These are phyloP conservation scores for Bugula neritina DNA, from an alignment of 2,888 invertebrate genomes.

Conservation along the genomic window DNA sequence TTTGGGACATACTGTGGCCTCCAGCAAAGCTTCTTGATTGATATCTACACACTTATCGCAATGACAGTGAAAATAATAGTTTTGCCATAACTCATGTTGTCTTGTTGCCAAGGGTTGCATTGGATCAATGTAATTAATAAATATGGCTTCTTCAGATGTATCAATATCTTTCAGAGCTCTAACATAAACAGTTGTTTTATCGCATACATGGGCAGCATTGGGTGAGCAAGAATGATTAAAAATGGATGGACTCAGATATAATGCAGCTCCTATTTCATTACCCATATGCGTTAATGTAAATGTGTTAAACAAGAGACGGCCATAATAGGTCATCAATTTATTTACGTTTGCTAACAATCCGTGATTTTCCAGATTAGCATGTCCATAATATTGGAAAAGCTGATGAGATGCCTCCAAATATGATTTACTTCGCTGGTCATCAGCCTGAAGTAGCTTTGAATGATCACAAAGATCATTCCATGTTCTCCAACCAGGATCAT, in stretches of 20 bases:
- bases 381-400: not conserved
- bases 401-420: not conserved
- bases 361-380: not conserved
- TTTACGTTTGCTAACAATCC: not conserved
- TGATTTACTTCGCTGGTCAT: not conserved
- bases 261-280: constrained; percentile 11
- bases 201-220: constrained; percentile 1
- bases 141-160: constrained; percentile 7
- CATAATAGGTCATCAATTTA: not conserved
- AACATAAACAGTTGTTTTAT: not conserved
- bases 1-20: not conserved
- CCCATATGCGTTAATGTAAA: constrained; percentile 1
- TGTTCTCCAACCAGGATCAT: constrained; percentile 2
- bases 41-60: not conserved
- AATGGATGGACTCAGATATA: constrained; percentile 15
- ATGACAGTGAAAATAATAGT: constrained; percentile 23
- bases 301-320: not conserved
- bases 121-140: constrained; percentile 19
- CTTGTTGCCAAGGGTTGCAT: not conserved
- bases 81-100: not conserved
- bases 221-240: constrained; percentile 21
- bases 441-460: not conserved
- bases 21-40: not conserved
- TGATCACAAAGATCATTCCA: constrained; percentile 19
- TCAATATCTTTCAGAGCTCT: constrained; percentile 11